phyloP scores from a whole-genome alignment of 2,797 vertebrate genomes.

The Epinephelus malabaricus region DNA sequence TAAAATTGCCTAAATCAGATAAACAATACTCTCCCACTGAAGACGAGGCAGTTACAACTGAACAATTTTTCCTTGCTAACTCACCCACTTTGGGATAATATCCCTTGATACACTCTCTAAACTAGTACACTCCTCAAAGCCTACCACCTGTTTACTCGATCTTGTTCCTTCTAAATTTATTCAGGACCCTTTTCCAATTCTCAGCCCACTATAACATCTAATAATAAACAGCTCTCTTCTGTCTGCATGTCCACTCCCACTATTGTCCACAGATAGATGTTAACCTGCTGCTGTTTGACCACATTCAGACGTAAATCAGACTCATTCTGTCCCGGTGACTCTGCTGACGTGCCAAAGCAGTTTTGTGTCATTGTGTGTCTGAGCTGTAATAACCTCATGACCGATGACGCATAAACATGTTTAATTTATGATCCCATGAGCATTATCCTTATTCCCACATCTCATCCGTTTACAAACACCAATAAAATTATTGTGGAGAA shows the following conservation, averaged over 20 bases:
- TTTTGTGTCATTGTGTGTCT: slow-evolving; percentile 27
- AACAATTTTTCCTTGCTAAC: no score
- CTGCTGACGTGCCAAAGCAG: slow-evolving; percentile 11
- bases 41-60: no score
- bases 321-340: neutral
- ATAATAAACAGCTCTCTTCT: no score
- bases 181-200: no score
- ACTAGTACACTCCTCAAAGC: no score
- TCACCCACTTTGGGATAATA: no score
- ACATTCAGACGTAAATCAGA: slow-evolving; percentile 7
- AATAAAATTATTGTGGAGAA: neutral
- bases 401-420: slow-evolving; percentile 24
- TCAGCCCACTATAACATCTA: no score
- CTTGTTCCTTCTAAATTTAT: no score
- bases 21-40: no score
- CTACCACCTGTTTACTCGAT: no score
- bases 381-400: neutral
- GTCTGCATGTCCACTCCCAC: neutral
- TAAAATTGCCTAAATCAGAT: no score
- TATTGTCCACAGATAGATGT: slow-evolving; percentile 4
- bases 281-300: neutral
- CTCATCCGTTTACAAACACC: slow-evolving; percentile 28
- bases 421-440: slow-evolving; percentile 25
- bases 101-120: no score
- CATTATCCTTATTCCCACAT: slow-evolving; percentile 25